Conservation (phyloP, 2,888 invertebrate species). For the Erebia epiphron region DNA sequence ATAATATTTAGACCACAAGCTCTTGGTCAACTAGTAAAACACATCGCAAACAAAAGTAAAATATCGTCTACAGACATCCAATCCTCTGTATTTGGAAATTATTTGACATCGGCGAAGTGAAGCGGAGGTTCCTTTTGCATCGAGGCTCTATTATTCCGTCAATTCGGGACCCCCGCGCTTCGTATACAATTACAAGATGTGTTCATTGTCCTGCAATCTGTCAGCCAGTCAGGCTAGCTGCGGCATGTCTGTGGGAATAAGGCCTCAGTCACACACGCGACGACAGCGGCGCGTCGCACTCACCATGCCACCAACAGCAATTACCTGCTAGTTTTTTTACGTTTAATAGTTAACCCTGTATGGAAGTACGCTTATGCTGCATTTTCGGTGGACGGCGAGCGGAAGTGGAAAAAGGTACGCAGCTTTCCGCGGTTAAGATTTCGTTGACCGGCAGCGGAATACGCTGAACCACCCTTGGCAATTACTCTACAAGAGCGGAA, state of each 20-base stretch:
- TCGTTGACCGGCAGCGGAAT: too few relatives aligned
- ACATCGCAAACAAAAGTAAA: conserved; percentile 33
- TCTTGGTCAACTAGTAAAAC: conserved; percentile 23
- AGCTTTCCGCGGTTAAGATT: too few relatives aligned
- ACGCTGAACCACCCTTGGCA: too few relatives aligned
- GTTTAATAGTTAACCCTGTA: too few relatives aligned
- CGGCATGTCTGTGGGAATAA: neutral
- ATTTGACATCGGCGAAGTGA: conserved; percentile 33
- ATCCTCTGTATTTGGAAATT: conserved; percentile 37
- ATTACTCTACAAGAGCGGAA: too few relatives aligned
- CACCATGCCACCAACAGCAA: too few relatives aligned
- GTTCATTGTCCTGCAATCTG: conserved; percentile 76
- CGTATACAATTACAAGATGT: conserved; percentile 77
- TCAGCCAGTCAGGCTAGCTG: conserved; percentile 60
- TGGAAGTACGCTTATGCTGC: too few relatives aligned
- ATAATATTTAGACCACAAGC: neutral
- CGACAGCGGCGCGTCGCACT: neutral
- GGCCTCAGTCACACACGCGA: neutral
- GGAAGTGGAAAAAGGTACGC: too few relatives aligned
- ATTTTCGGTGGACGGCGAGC: too few relatives aligned
- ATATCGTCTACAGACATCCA: conserved; percentile 29
- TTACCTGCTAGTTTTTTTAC: too few relatives aligned
- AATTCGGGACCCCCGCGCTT: conserved; percentile 65
- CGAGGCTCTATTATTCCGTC: conserved; percentile 71
- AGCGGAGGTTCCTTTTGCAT: conserved; percentile 36